Conservation (phyloP, 2,113 vertebrate species). For the Solenodon paradoxus region DNA sequence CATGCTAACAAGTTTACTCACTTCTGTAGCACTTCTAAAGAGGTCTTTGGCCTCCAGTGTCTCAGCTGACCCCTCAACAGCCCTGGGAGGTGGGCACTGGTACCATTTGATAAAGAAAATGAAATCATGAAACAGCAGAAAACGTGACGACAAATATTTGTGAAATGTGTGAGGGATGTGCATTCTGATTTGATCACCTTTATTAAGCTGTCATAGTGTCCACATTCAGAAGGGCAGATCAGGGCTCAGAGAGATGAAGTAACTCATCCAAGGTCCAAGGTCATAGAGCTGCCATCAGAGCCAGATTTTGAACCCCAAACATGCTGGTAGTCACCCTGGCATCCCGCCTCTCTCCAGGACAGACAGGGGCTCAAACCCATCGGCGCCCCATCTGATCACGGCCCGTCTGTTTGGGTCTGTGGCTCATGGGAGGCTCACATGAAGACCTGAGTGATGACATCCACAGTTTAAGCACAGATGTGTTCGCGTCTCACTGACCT, state of each 20-base stretch:
- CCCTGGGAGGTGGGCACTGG: not conserved
- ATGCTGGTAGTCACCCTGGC: not conserved
- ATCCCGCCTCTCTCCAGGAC: not conserved
- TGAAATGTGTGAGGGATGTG: fast-evolving
- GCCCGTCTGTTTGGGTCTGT: not conserved
- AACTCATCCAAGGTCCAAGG: not conserved
- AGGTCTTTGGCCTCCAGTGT: not conserved
- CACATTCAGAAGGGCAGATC: not conserved
- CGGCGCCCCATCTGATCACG: not conserved
- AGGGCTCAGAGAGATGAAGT: not conserved
- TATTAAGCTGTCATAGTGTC: not conserved
- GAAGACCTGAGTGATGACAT: not conserved
- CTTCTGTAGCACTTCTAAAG: not conserved
- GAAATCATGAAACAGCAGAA: not conserved
- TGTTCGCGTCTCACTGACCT: not conserved
- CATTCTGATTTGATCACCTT: no score
- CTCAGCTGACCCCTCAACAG: not conserved
- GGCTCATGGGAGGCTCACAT: not conserved
- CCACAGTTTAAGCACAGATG: not conserved
- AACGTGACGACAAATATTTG: not conserved
- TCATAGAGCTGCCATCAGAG: not conserved
- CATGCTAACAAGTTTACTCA: no score
- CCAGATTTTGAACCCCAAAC: not conserved
- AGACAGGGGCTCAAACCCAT: not conserved
- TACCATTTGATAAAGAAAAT: not conserved